Evolutionary conservation across 2,888 invertebrate species (phyloP).

Genomic region (Portevinia maculata): DNA sequence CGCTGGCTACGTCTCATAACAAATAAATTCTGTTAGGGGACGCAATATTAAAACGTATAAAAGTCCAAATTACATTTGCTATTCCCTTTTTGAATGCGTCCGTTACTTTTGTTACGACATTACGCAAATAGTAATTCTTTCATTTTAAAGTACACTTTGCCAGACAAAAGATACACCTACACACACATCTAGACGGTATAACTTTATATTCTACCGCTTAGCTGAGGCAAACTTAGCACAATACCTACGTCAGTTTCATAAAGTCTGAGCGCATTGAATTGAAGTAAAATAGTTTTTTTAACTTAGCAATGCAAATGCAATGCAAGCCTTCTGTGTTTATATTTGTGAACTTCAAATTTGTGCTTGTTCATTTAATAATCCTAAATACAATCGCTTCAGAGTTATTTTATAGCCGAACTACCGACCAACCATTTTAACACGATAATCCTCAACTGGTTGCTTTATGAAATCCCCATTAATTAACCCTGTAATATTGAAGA

Average conservation of each 20-base stretch:
- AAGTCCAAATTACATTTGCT: conserved; percentile 34
- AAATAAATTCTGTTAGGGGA: conserved; percentile 1
- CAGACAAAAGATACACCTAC: conserved; percentile 36
- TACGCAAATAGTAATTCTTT: conserved; percentile 40
- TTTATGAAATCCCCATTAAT: conserved; percentile 3
- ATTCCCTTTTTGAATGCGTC: conserved; percentile 38
- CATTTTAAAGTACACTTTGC: conserved; percentile 14
- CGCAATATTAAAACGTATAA: conserved; percentile 18
- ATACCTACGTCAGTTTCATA: not conserved
- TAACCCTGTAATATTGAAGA: conserved; percentile 4
- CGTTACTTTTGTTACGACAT: conserved; percentile 46
- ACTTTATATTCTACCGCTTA: conserved; percentile 17
- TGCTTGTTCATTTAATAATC: not conserved
- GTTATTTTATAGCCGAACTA: not conserved
- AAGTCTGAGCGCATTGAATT: conserved; percentile 4
- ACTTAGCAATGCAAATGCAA: too few relatives aligned
- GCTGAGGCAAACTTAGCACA: conserved; percentile 6
- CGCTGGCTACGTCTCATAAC: not conserved
- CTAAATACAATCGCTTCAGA: conserved; percentile 5
- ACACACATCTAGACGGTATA: conserved; percentile 25
- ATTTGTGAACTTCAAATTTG: not conserved
- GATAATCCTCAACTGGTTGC: not conserved
- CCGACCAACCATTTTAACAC: not conserved
- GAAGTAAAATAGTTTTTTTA: conserved; percentile 11
- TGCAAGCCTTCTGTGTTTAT: not conserved